A percentile compares a stretch with the other conserved stretches of the same genome.
Evolutionary conservation across 2,888 invertebrate species (phyloP).

Genomic region (Incurvaria masculella): DNA sequence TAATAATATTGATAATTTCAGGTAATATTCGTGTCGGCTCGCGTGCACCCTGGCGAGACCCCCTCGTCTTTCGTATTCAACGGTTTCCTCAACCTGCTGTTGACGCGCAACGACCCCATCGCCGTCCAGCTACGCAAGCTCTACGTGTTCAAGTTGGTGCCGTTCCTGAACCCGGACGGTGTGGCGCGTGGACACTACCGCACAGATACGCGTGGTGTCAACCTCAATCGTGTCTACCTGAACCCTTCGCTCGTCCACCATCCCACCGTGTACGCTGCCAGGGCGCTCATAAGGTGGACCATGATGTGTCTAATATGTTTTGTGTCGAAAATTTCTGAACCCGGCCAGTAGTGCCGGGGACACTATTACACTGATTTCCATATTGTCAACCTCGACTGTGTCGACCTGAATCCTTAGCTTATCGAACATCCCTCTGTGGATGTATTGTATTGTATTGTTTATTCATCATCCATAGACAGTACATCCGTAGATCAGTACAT

Average conservation of each 20-base stretch:
- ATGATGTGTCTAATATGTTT: too few relatives aligned
- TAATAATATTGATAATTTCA: conserved; percentile 24
- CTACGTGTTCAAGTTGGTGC: conserved; percentile 87
- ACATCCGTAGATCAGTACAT: too few relatives aligned
- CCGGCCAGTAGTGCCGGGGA: too few relatives aligned
- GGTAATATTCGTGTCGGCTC: conserved; percentile 82
- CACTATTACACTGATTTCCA: too few relatives aligned
- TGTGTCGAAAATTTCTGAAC: too few relatives aligned
- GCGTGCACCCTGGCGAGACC: conserved; percentile 92
- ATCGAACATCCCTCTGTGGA: too few relatives aligned
- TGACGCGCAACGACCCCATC: conserved; percentile 71
- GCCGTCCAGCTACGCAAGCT: conserved; percentile 68
- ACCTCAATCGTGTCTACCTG: conserved; percentile 83
- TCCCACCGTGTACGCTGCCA: conserved; percentile 83
- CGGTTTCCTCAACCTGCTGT: conserved; percentile 77
- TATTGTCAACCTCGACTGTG: too few relatives aligned
- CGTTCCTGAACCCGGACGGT: conserved; percentile 90
- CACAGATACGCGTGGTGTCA: conserved; percentile 84
- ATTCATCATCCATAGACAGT: too few relatives aligned
- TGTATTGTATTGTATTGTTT: too few relatives aligned
- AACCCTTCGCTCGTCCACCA: conserved; percentile 71
- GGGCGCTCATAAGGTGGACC: conserved; percentile 70
- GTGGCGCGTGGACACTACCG: conserved; percentile 83
- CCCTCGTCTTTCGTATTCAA: conserved; percentile 89
- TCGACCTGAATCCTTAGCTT: too few relatives aligned